Conservation (phyloP, 2,888 invertebrate genomes). For the Sesamia inferens region DNA sequence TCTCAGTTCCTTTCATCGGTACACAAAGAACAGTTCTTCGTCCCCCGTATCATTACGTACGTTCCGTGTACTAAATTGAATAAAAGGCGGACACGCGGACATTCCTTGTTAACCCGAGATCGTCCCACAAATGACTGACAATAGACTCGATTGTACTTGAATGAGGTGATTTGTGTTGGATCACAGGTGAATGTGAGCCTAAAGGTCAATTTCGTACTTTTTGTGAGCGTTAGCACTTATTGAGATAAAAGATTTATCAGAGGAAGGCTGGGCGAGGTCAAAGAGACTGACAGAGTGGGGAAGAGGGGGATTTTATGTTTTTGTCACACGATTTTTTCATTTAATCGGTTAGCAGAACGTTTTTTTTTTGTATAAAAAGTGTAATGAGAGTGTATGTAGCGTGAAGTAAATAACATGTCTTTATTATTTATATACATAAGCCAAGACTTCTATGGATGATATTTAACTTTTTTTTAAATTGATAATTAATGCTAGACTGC, state of each 20-base stretch:
- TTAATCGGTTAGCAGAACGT: not conserved
- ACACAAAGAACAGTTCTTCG: slow-evolving; percentile 54
- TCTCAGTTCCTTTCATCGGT: slow-evolving; percentile 52
- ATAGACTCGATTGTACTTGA: slow-evolving; percentile 73
- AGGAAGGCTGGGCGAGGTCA: not conserved
- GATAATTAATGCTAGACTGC: too few species aligned
- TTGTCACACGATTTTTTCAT: not conserved
- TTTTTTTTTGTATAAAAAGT: not conserved
- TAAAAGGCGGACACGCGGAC: slow-evolving; percentile 69
- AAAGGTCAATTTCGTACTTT: slow-evolving; percentile 61
- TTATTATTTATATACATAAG: too few species aligned
- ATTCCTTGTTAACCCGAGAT: slow-evolving; percentile 73
- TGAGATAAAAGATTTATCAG: slow-evolving; percentile 44
- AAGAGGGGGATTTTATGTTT: slow-evolving; percentile 4
- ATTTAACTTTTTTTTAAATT: too few species aligned
- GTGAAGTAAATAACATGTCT: too few species aligned
- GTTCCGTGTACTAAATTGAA: slow-evolving; percentile 63
- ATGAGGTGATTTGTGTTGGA: slow-evolving; percentile 70
- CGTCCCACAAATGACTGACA: slow-evolving; percentile 77
- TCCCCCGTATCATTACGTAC: slow-evolving; percentile 61
- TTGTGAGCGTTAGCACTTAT: slow-evolving; percentile 46
- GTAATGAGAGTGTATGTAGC: too few species aligned
- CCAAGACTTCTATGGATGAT: too few species aligned
- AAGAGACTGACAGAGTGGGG: not conserved
- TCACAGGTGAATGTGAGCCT: slow-evolving; percentile 62